Evolutionary conservation across 2,888 invertebrate species (phyloP).

Genomic region (Flexamia atlantica): DNA sequence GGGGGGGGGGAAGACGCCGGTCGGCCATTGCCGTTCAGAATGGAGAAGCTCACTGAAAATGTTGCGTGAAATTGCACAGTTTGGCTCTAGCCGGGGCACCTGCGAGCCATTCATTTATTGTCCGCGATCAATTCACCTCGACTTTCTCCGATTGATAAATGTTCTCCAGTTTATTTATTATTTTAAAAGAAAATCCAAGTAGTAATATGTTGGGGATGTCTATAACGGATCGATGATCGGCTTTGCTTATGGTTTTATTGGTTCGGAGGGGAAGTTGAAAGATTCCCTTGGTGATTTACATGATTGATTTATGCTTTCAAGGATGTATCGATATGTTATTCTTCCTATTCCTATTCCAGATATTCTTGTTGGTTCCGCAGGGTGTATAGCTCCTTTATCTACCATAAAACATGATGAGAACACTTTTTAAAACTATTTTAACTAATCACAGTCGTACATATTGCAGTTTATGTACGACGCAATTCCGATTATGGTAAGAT

Average conservation of each 20-base stretch:
- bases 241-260: neutral
- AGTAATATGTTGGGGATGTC: neutral
- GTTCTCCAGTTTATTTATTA: neutral
- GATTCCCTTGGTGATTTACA: too few relatives aligned
- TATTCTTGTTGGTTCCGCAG: too few relatives aligned
- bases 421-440: too few relatives aligned
- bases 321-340: too few relatives aligned
- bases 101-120: constrained; percentile 39
- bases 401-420: too few relatives aligned
- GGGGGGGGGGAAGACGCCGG: neutral
- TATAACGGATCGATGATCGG: neutral
- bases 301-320: too few relatives aligned
- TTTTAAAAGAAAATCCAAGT: neutral
- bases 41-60: constrained; percentile 38
- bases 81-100: constrained; percentile 28
- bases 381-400: too few relatives aligned
- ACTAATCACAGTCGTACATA: too few relatives aligned
- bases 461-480: too few relatives aligned
- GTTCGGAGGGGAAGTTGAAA: too few relatives aligned
- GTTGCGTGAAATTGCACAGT: constrained; percentile 39
- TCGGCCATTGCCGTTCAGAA: constrained; percentile 21
- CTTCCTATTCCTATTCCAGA: too few relatives aligned
- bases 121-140: constrained; percentile 35
- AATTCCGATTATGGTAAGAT: too few relatives aligned
- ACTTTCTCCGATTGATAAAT: constrained; percentile 10